Evolutionary conservation across 1,140 invertebrate genomes (phyloP), one percentile per base, ranked within the genome.

Genomic region (Pogonus chalceus): DNA sequence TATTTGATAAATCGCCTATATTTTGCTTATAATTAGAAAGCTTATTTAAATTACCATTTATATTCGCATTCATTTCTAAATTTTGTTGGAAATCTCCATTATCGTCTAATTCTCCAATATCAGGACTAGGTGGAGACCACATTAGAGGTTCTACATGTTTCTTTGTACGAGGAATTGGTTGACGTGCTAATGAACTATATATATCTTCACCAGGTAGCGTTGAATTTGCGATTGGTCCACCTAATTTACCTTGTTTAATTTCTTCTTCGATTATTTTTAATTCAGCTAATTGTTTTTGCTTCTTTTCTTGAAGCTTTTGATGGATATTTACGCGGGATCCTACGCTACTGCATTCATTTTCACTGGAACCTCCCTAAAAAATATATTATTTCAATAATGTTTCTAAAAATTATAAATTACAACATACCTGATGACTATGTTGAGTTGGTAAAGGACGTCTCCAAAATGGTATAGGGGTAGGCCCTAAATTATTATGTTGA

Each of bases 221-320:
- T 0, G 73, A 70, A 2, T 73, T 74, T 51, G 72, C 76, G 24
- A 70, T 68, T 58, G 68, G n/a, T 65, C 68, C 2, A 68, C 67
- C 9, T 2, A 88, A 64, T 65, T 89, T 89, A 0, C 86, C 87
- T 61, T 89, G 85, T 64, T 88, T 88, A 24, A 92, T 91, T 68
- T 92, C 89, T 62, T 90, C 87, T 62, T 91, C 87, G 59, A 90
- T 88, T 47, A 79, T 76, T 53, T 84, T 75, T 10, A 92, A 65
- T 66, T 92, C 88, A 0, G 88, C 84, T 2, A 92, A 69, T 59
- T 92, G 89, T 59, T 92, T 89, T 61, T 89, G 86, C 58, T 90
- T 90, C 67, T 92, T 92, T 65, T 91, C 88, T 62, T 89, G 83
- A 1, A 92, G 68, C 64, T 92, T 92, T 60, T 90, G 86, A 58